Conservation (phyloP, 2,113 vertebrate species). For the Pseudopodoces humilis region DNA sequence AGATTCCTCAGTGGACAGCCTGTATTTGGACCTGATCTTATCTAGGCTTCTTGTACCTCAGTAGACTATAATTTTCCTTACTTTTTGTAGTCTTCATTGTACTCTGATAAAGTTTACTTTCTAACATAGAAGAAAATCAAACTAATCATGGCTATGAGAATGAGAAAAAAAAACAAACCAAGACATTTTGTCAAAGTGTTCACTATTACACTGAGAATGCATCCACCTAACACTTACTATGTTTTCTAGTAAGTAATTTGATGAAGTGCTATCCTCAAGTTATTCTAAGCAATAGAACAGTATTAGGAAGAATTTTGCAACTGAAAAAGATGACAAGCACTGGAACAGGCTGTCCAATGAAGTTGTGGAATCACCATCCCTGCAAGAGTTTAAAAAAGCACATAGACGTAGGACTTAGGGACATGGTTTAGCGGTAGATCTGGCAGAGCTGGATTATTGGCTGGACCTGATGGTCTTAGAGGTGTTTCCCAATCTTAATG, state of each 20-base stretch:
- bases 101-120: neutral
- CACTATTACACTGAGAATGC: neutral
- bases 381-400: neutral
- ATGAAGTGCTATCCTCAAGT: neutral
- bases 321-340: neutral
- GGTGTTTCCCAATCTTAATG: neutral
- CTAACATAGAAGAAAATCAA: neutral
- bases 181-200: neutral
- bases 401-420: accelerated
- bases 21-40: neutral
- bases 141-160: neutral
- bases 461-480: accelerated
- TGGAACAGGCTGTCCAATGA: neutral
- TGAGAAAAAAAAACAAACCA: neutral
- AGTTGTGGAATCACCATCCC: too few species aligned
- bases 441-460: neutral
- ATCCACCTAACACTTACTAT: neutral
- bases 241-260: neutral
- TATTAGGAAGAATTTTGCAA: neutral
- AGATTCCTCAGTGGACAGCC: neutral
- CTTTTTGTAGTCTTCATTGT: neutral
- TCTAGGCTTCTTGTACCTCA: neutral
- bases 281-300: neutral
- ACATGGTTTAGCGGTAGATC: neutral
- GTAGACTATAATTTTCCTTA: neutral